Evolutionary conservation across 30 jellyfish, hydroid and myxozoan species (phyloP).

Genomic region (Pelagia noctiluca): DNA sequence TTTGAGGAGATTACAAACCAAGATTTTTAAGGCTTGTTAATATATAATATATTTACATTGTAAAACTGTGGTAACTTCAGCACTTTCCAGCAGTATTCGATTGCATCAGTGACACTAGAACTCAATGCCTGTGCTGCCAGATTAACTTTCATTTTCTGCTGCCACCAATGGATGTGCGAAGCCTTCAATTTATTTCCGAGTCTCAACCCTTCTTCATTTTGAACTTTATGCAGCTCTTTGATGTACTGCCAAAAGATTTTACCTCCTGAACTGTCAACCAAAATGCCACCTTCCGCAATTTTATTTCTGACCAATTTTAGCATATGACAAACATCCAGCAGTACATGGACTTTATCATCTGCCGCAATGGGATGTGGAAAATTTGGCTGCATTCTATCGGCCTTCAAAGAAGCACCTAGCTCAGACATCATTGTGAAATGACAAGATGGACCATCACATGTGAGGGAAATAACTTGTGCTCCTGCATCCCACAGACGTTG

Average conservation of each 20-base stretch:
- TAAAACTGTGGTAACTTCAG: constrained; percentile 55
- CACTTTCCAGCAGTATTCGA: constrained; percentile 40
- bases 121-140: no score
- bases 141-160: no score
- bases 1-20: no score
- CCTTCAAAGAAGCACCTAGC: constrained; percentile 46
- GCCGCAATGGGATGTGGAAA: no score
- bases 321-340: no score
- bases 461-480: constrained; percentile 12
- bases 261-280: background rate
- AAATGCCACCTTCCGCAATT: constrained; percentile 39
- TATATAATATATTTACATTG: no score
- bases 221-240: constrained; percentile 10
- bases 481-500: constrained; percentile 41
- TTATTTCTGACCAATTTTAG: constrained; percentile 67
- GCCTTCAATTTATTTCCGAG: no score
- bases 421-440: constrained; percentile 44
- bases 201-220: constrained; percentile 53
- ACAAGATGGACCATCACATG: constrained; percentile 73
- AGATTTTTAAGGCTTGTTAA: no score
- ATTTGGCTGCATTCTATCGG: constrained; percentile 19
- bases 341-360: no score
- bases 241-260: constrained; percentile 37
- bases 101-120: no score
- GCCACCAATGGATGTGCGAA: no score